Percentiles rank a stretch among this genome's conserved stretches.
Conservation (phyloP, 2,797 vertebrate species). For the Sparidentex hasta region DNA sequence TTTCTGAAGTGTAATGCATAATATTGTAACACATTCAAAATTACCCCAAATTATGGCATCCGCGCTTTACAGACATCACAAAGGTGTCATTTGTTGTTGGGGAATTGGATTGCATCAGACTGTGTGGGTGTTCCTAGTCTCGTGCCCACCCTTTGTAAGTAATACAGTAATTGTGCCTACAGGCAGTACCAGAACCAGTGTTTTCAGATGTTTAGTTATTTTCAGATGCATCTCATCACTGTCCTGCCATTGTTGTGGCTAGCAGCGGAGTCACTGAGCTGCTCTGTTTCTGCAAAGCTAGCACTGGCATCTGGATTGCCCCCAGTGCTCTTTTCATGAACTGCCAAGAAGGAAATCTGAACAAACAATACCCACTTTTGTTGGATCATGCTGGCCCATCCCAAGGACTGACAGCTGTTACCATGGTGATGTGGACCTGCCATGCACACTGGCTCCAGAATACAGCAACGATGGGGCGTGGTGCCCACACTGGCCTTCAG, state of each 20-base stretch:
- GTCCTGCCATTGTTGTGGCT: constrained; percentile 59
- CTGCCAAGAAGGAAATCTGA: constrained; percentile 79
- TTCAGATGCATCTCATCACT: constrained; percentile 49
- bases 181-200: constrained; percentile 37
- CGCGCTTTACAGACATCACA: constrained; percentile 14
- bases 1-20: neutral
- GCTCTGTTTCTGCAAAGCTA: constrained; percentile 77
- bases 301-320: constrained; percentile 73
- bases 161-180: constrained; percentile 41
- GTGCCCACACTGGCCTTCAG: constrained; percentile 13
- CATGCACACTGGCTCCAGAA: constrained; percentile 53
- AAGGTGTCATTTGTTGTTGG: constrained; percentile 35
- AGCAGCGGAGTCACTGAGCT: constrained; percentile 75
- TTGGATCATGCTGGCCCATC: constrained; percentile 73
- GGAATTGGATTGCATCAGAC: constrained; percentile 21
- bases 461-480: constrained; percentile 37
- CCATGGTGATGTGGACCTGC: constrained; percentile 69
- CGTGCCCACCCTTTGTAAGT: constrained; percentile 25
- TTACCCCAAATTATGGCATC: neutral
- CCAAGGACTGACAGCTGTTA: constrained; percentile 70
- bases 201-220: constrained; percentile 44
- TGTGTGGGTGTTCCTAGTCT: constrained; percentile 42
- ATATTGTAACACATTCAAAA: neutral
- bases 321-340: constrained; percentile 82
- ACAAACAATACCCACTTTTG: constrained; percentile 84